Percentiles rank a stretch among this genome's conserved stretches.
These are phyloP conservation scores for Sclerurus mexicanus DNA, from an alignment of 2,113 vertebrate species.

Conservation along the genomic window DNA sequence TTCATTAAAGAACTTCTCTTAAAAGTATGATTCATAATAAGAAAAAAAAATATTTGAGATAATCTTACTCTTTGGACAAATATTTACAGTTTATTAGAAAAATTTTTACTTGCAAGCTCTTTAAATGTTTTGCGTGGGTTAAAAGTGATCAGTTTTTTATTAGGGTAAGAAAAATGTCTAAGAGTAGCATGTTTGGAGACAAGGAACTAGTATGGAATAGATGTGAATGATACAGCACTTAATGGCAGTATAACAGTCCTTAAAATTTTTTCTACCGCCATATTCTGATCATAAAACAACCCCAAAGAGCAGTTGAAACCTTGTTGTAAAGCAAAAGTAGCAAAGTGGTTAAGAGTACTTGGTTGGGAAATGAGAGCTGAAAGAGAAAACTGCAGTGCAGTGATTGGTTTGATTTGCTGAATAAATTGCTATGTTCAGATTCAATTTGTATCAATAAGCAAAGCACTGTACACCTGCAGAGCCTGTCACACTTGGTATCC, in stretches of 20 bases:
- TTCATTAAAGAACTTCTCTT: not conserved
- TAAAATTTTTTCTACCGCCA: not conserved
- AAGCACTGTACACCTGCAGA: slow-evolving; percentile 72
- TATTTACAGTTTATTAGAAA: not conserved
- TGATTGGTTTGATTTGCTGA: slow-evolving; percentile 80
- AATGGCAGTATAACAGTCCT: not conserved
- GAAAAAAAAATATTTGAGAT: not conserved
- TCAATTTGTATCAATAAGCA: slow-evolving; percentile 81
- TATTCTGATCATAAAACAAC: not conserved
- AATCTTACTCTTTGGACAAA: not conserved
- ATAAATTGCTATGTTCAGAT: slow-evolving; percentile 83
- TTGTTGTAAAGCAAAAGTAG: slow-evolving; percentile 50
- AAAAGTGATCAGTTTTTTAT: slow-evolving; percentile 11
- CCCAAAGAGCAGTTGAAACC: not conserved
- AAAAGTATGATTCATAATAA: not conserved
- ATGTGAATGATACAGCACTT: not conserved
- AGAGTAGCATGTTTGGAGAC: not conserved
- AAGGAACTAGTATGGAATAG: slow-evolving; percentile 8
- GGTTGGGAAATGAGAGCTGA: slow-evolving; percentile 71
- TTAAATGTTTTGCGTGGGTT: slow-evolving; percentile 7
- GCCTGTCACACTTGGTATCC: slow-evolving; percentile 64
- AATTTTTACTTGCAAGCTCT: not conserved
- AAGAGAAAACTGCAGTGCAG: slow-evolving; percentile 68
- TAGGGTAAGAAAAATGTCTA: not conserved
- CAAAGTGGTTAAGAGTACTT: slow-evolving; percentile 68